Conservation (phyloP, 2,113 vertebrate species). For the Corythoichthys haematopterus region DNA sequence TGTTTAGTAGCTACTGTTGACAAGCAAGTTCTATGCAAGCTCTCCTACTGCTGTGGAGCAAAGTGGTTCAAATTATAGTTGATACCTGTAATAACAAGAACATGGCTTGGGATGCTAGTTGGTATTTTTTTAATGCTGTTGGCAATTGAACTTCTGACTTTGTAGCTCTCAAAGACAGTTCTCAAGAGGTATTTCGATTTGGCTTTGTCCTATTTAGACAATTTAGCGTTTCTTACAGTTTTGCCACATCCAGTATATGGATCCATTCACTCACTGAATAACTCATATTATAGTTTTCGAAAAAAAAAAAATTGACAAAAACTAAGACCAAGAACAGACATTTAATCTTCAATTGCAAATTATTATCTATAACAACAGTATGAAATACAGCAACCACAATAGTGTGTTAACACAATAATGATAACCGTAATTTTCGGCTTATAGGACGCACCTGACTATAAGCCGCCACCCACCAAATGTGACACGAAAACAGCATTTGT, state of each 20-base stretch:
- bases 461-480: too few species aligned
- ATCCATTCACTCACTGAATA: background rate
- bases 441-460: too few species aligned
- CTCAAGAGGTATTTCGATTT: background rate
- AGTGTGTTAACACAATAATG: too few species aligned
- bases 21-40: constrained; percentile 28
- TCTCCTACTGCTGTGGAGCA: constrained; percentile 10
- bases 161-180: background rate
- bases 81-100: constrained; percentile 37
- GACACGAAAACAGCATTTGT: too few species aligned
- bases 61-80: constrained; percentile 31
- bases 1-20: constrained; percentile 35
- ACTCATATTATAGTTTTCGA: too few species aligned
- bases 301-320: too few species aligned
- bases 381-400: too few species aligned
- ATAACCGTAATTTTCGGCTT: too few species aligned
- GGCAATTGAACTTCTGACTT: constrained; percentile 9
- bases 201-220: background rate
- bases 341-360: too few species aligned
- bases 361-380: too few species aligned
- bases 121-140: constrained; percentile 7
- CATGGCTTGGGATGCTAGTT: constrained; percentile 7
- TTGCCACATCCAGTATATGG: background rate
- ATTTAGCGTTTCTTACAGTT: background rate
- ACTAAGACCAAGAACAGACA: too few species aligned